Base-by-base conservation (phyloP, 1,140 invertebrate species). In the Lutraria rhynchaena region DNA sequence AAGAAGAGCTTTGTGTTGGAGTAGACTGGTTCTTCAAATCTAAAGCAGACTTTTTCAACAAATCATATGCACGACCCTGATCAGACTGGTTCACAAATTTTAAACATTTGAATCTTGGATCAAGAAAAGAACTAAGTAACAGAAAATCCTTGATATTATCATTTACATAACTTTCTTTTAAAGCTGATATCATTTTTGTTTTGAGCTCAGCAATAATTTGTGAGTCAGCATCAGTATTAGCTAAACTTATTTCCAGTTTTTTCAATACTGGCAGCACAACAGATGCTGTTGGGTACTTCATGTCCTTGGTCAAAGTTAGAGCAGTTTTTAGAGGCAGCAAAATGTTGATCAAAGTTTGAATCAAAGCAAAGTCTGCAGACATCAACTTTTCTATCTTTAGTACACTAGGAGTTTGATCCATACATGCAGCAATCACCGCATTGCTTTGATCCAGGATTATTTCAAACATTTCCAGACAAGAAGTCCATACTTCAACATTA, bases 41-140 rank as follows among this genome's bases (percentile, higher is more conserved):
- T 41, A 67, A 33, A 3, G 69, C 51, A n/a, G 27, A 44, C 5
- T 29, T 19, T 41, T 55, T 55, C 13, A 71, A 27, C 2, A 51
- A 46, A 46, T 71, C 69, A 57, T 57, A 55, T 27, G 53, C 69
- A 33, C 31, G 5, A 57, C 35, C 69, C 7, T 41, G 51, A 19
- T 71, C 69, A 22, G 29, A n/a, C 22, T 71, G 49, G 31, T 31
- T 22, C 13, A 71, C 69, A 71, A 71, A 71, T 33, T 71, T 71
- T 19, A 71, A 57, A 29, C 53, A 27, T 57, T 71, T 71, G 17
- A 55, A 71, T 33, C 69, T 71, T 37, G 69, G 69, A n/a, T 71
- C 69, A 33, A 71, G 49, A 46, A 71, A 44, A 11, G 69, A 71
- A 31, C 69, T 51, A 24, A 71, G 27, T 4, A 71, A 22, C 35